Conservation (phyloP, 2,113 vertebrate species). For the Gnathonemus longibarbis region DNA sequence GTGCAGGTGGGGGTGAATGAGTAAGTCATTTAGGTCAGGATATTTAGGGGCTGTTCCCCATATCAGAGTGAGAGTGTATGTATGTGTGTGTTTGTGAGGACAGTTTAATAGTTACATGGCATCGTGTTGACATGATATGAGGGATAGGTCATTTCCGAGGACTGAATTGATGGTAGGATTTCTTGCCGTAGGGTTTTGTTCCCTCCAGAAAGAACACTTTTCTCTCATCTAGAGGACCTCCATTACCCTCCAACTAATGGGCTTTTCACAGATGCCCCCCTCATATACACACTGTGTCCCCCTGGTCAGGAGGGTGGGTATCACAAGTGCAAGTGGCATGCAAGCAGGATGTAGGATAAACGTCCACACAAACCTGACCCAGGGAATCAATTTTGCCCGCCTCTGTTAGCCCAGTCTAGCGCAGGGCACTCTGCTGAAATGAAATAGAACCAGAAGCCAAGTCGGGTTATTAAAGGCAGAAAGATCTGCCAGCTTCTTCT, state of each 20-base stretch:
- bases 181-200: neutral
- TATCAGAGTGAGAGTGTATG: neutral
- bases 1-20: neutral
- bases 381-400: neutral
- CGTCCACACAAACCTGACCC: slow-evolving; percentile 27
- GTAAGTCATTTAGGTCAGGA: neutral
- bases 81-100: neutral
- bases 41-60: neutral
- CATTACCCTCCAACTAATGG: slow-evolving; percentile 54
- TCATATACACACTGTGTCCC: neutral
- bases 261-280: neutral
- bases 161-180: neutral
- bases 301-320: neutral
- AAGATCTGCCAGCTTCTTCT: neutral
- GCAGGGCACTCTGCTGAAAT: neutral
- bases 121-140: neutral
- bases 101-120: neutral
- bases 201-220: slow-evolving; percentile 25
- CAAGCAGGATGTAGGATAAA: neutral
- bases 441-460: neutral
- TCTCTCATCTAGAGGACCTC: slow-evolving; percentile 41
- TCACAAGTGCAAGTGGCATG: slow-evolving; percentile 34
- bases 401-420: neutral
- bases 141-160: neutral
- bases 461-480: neutral